A percentile compares a stretch with the other conserved stretches of the same genome.
Conservation (phyloP, 2,888 invertebrate genomes). For the Escarpia spicata region DNA sequence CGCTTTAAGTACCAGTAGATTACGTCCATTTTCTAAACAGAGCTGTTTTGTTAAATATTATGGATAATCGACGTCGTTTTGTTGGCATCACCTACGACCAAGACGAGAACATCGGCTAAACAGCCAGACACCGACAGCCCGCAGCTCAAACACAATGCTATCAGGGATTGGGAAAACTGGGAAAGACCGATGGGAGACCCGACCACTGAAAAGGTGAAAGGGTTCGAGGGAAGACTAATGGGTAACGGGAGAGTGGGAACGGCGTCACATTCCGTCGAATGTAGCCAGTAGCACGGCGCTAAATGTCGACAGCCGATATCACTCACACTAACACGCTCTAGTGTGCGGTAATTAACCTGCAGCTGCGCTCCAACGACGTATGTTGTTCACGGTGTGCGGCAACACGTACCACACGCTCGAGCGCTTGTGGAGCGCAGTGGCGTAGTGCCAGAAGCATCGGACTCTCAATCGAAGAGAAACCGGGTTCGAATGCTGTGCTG, state of each 20-base stretch:
- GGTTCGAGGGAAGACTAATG: slow-evolving; percentile 10
- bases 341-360: neutral
- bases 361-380: neutral
- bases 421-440: too few species aligned
- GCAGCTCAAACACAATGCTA: neutral
- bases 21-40: neutral
- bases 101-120: neutral
- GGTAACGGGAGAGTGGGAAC: neutral
- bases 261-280: neutral
- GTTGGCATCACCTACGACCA: neutral
- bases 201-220: slow-evolving; percentile 2
- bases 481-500: too few species aligned
- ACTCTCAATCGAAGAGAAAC: too few species aligned
- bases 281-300: neutral
- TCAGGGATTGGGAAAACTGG: neutral
- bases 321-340: neutral
- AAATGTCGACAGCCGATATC: neutral
- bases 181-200: neutral
- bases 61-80: neutral
- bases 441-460: too few species aligned
- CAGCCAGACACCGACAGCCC: neutral
- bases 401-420: too few species aligned
- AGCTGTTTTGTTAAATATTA: neutral
- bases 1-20: too few species aligned
- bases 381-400: neutral